Evolutionary conservation across 92 coral and sea anemone species (phyloP).

Genomic region (Phenganax stokvisi): DNA sequence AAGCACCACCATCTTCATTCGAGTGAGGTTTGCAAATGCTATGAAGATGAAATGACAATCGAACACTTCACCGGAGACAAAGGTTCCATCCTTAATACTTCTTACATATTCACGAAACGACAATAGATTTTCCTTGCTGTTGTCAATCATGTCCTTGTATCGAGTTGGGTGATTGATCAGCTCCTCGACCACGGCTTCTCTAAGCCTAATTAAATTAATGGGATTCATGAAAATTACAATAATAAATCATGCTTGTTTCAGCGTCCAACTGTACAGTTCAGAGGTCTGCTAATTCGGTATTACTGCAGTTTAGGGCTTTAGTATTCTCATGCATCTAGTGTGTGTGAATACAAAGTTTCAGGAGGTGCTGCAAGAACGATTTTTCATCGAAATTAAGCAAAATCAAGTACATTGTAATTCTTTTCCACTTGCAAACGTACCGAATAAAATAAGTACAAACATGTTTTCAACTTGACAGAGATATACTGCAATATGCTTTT

Average conservation of each 20-base stretch:
- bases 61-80: slow-evolving; percentile 26
- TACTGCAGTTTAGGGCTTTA: too few relatives aligned
- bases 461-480: too few relatives aligned
- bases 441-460: too few relatives aligned
- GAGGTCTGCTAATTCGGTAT: too few relatives aligned
- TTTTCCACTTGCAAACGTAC: too few relatives aligned
- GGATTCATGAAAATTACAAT: background rate
- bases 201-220: background rate
- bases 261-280: too few relatives aligned
- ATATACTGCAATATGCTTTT: too few relatives aligned
- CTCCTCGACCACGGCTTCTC: slow-evolving; percentile 18
- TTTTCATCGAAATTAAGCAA: too few relatives aligned
- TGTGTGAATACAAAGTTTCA: too few relatives aligned
- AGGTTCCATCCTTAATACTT: slow-evolving; percentile 32
- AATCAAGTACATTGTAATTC: too few relatives aligned
- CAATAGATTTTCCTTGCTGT: slow-evolving; percentile 19
- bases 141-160: slow-evolving; percentile 38
- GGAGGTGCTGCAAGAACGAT: too few relatives aligned
- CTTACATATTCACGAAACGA: slow-evolving; percentile 36
- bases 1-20: slow-evolving; percentile 15
- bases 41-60: slow-evolving; percentile 32
- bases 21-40: slow-evolving; percentile 30
- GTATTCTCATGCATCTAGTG: too few relatives aligned
- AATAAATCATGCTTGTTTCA: background rate
- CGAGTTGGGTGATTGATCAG: slow-evolving; percentile 27